A percentile compares a stretch with the other conserved stretches of the same genome.
These are phyloP conservation scores for Tympanoctomys barrerae DNA, from an alignment of 2,797 vertebrate genomes.

Conservation along the genomic window DNA sequence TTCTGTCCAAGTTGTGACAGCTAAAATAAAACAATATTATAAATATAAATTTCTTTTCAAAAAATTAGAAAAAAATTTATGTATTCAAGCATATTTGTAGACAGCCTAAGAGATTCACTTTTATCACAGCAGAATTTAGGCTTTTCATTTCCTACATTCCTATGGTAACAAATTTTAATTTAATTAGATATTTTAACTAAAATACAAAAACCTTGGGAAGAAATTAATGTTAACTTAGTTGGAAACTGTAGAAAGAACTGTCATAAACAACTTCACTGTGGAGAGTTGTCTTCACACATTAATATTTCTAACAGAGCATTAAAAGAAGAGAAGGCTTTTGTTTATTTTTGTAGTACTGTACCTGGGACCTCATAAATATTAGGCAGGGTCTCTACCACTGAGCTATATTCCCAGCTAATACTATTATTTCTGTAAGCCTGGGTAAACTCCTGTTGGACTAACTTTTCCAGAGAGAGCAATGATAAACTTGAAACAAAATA, in stretches of 20 bases:
- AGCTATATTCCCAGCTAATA: background rate
- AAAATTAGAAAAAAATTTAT: conserved; percentile 32
- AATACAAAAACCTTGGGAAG: background rate
- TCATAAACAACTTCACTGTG: background rate
- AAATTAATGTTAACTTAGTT: background rate
- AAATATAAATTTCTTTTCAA: conserved; percentile 12
- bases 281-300: conserved; percentile 26
- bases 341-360: background rate
- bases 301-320: conserved; percentile 46
- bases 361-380: background rate
- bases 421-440: conserved; percentile 29
- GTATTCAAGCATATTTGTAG: conserved; percentile 39
- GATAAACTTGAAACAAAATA: conserved; percentile 5
- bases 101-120: background rate
- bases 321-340: conserved; percentile 12
- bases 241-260: conserved; percentile 49
- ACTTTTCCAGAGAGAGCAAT: background rate
- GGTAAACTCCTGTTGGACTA: background rate
- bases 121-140: conserved; percentile 16
- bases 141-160: conserved; percentile 14
- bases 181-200: background rate
- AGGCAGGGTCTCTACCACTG: background rate
- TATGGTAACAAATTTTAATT: conserved; percentile 17
- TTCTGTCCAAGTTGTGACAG: conserved; percentile 97
- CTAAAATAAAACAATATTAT: conserved; percentile 87